Evolutionary conservation across 1,140 invertebrate genomes (phyloP).

Genomic region (Drosophila santomea): DNA sequence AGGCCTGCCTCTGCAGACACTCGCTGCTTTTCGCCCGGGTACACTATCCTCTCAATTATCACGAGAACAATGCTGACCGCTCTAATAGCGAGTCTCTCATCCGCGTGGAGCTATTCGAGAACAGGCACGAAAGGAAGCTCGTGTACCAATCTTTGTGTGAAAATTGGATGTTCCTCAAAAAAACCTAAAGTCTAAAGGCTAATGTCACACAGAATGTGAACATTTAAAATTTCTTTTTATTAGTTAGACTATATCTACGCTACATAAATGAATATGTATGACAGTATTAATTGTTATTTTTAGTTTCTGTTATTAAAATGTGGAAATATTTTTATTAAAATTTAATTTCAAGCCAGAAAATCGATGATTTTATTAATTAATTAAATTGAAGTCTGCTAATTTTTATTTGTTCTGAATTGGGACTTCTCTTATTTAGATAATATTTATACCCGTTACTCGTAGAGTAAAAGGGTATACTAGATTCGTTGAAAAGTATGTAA

Average conservation of each 20-base stretch:
- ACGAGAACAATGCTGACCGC: slow-evolving; percentile 5
- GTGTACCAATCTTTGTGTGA: slow-evolving; percentile 54
- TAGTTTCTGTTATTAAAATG: background rate
- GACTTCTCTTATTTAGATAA: too few species aligned
- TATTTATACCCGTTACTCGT: too few species aligned
- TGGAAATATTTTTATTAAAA: background rate
- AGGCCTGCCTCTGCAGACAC: slow-evolving; percentile 28
- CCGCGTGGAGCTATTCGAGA: slow-evolving; percentile 55
- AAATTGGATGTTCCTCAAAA: slow-evolving; percentile 30
- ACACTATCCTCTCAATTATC: slow-evolving; percentile 37
- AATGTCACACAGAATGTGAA: too few species aligned
- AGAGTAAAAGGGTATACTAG: too few species aligned
- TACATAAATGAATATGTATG: slow-evolving; percentile 47
- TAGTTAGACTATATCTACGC: background rate
- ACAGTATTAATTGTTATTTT: slow-evolving; percentile 5
- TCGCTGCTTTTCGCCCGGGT: slow-evolving; percentile 41
- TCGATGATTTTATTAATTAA: too few species aligned
- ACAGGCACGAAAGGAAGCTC: slow-evolving; percentile 7
- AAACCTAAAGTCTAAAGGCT: background rate
- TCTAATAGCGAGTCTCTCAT: slow-evolving; percentile 17
- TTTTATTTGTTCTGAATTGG: too few species aligned
- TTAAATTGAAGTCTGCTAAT: too few species aligned
- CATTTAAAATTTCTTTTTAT: background rate
- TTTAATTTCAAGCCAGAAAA: background rate
- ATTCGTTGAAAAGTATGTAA: too few species aligned